Evolutionary conservation across 2,797 vertebrate species (phyloP), one percentile per base, ranked within the genome.

Genomic region (Meriones psammophilus): DNA sequence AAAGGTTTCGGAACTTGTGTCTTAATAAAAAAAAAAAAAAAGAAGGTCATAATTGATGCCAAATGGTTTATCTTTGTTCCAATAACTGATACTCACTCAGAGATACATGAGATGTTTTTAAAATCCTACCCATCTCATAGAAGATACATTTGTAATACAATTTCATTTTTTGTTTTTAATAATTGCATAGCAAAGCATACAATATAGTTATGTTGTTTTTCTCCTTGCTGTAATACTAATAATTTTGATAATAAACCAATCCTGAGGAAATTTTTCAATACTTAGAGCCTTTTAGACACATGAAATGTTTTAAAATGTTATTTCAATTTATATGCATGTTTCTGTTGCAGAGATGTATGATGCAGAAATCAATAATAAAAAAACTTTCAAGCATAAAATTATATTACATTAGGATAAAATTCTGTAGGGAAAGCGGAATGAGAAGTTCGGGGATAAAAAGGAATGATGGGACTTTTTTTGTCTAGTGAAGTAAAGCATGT

Each of bases 321-420:
- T 94, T 97, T 96, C 83, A 92, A 80, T 87, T 92, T 87, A 87
- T 91, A 77, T 50, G 64, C 92, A 96, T 86, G 66, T 79, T 95
- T 93, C 95, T 95, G 80, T 90, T 97, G 69, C 60, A 95, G 76
- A 96, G 84, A 97, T 90, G 68, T 74, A 89, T 94, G 60, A 94
- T 92, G 94, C 1, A 87, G 69, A 96, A 96, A 96, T 96, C 92
- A 91, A 96, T 95, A 79, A 88, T 94, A 89, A 83, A 88, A 96
- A 96, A 91, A 97, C 60, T 92, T 95, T 68, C 93, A 97, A 92
- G 95, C 92, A 93, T 96, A 97, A 96, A 97, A 97, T 94, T 94
- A 88, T 68, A 83, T 94, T 89, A 91, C 88, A 92, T 89, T 94
- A 94, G 81, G 74, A 94, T 86, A 95, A 97, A 97, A 92, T 87